Evolutionary conservation across 2,888 invertebrate genomes (phyloP), one percentile per base, ranked within the genome.

Genomic region (Hypselothyrea guttata): DNA sequence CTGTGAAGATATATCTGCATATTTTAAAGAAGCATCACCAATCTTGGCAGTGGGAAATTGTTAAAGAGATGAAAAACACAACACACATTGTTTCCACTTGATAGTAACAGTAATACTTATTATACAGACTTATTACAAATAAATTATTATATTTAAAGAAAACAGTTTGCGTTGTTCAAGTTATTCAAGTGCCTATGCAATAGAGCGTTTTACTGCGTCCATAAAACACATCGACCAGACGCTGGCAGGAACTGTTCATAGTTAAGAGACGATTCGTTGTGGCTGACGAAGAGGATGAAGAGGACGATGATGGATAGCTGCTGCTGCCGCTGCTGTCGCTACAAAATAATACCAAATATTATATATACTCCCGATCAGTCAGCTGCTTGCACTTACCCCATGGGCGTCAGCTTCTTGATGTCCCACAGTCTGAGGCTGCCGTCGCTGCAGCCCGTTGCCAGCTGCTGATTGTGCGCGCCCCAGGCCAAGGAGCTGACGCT

Each of bases 391-490:
- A 52, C 62, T 54, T 58, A 88, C 86, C 76, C 56, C 69, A 74
- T 84, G 12, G 87, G 72, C 11, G 72, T 59, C 4, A 89, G 56
- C 53, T 87, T 89, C 28, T 82, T 86, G 3, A 90, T 84, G 74
- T 95, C 93, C 93, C 94, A 95, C 40, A 94, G 87, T 83, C 93
- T 92, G 2, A 95, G 91, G 48, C 91, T 91, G 15, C 93, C 94
- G 86, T 94, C 94, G 86, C 92, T 91, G 60, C 93, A 93, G 15
- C 93, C 93, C 1, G 95, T 94, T 58, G 94, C 94, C 58, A 96
- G 88, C 63, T 92, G 88, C 33, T 91, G 91, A 61, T 92, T 92
- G 73, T 92, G 91, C 28, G 86, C 84, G 75, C 91, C 92, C 92
- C 94, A 94, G n/a, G 91, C 88, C 40, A 94, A 87, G 37, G 91